These are phyloP conservation scores for Drosophila malerkotliana DNA, from an alignment of 1,140 invertebrate species.

Conservation along the genomic window DNA sequence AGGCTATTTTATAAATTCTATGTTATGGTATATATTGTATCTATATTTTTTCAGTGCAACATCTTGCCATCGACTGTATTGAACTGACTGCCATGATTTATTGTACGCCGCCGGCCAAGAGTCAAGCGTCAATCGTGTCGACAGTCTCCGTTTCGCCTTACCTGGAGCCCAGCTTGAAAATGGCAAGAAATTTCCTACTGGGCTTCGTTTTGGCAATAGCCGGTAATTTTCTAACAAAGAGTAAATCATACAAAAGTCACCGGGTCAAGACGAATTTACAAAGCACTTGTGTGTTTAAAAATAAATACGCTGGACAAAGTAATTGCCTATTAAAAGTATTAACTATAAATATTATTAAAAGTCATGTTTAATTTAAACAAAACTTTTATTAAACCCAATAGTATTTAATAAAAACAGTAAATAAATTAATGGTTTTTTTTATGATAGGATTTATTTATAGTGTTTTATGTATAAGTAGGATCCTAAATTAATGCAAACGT, in stretches of 20 bases:
- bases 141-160: conserved; percentile 48
- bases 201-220: conserved; percentile 49
- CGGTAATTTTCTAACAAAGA: conserved; percentile 41
- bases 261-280: conserved; percentile 14
- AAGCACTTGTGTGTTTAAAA: conserved; percentile 11
- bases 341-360: background rate
- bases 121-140: conserved; percentile 65
- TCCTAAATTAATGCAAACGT: too few species aligned
- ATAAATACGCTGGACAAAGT: background rate
- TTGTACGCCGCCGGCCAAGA: conserved; percentile 60
- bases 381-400: background rate
- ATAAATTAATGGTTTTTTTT: too few species aligned
- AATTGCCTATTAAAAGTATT: background rate
- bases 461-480: too few species aligned
- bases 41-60: background rate
- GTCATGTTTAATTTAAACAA: background rate
- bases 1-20: background rate
- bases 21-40: background rate
- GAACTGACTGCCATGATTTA: conserved; percentile 60
- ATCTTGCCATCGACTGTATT: conserved; percentile 23
- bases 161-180: conserved; percentile 42
- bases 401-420: too few species aligned
- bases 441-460: too few species aligned
- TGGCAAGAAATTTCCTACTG: conserved; percentile 65
- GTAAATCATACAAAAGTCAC: conserved; percentile 37